Evolutionary conservation across 2,113 vertebrate species (phyloP), one percentile per base, ranked within the genome.

Genomic region (Labeo catla): DNA sequence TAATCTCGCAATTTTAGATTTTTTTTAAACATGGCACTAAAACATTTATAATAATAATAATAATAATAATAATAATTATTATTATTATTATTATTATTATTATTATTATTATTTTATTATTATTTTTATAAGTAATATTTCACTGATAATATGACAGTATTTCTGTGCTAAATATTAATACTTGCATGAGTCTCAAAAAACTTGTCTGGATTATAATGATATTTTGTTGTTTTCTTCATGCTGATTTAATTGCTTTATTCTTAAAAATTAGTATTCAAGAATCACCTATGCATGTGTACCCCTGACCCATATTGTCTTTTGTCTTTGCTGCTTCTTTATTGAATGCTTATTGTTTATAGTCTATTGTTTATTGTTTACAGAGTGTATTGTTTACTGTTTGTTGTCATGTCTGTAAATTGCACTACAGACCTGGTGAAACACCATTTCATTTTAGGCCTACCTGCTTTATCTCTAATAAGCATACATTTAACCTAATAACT

Each of bases 301-400:
- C 36, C 16, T 72, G 3, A 45, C 16, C 4, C 36, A 16, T 1
- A 43, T 68, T 72, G 8, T 11, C 36, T 43, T 21, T 68, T 72
- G 16, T 21, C 16, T 72, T 43, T 21, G 16, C 57, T 59, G 57
- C 19, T 59, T 21, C 54, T 59, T 59, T 59, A 59, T 59, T 21
- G 57, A 59, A 21, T 21, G 6, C 19, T 8, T 21, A 59, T 59
- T 21, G 57, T 59, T 59, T 59, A 59, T 19, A 43, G 68, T 21
- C 68, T 70, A 70, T 70, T 70, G 68, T 70, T 70, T 70, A 43
- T 70, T 70, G 66, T 68, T 68, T 39, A 68, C 13, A 39, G 34
- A 68, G 28, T 39, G 34, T 19, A 70, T 43, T 43, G 66, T 70
- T 70, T 21, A 8, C 34, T 70, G 36, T 43, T 72, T 72, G 39